Percentiles rank a stretch among this genome's conserved stretches.
phyloP scores from a whole-genome alignment of 2,113 vertebrate genomes.

The Scopus umbretta region DNA sequence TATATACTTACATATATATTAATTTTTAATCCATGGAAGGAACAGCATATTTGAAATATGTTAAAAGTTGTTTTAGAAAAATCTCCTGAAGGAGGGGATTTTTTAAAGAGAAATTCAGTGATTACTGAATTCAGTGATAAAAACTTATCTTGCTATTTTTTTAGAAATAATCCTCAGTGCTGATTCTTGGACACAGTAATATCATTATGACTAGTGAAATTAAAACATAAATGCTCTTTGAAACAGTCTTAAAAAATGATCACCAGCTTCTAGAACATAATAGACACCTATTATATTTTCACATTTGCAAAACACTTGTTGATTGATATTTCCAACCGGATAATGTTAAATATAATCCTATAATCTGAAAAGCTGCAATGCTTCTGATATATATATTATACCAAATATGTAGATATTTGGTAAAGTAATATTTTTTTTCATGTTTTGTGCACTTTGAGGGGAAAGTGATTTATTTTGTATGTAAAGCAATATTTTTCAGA shows the following conservation, averaged over 20 bases:
- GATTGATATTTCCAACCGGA: conserved; percentile 19
- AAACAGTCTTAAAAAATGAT: background rate
- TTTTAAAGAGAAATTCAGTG: background rate
- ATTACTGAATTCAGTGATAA: background rate
- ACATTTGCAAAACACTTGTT: background rate
- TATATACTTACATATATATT: background rate
- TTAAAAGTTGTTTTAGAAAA: background rate
- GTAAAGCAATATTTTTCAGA: background rate
- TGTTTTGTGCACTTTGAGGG: background rate
- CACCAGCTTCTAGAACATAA: background rate
- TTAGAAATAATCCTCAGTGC: background rate
- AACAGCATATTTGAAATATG: background rate
- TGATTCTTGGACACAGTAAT: background rate
- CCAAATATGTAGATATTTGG: background rate
- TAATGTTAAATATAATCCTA: conserved; percentile 35
- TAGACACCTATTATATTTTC: no score
- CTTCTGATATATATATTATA: background rate
- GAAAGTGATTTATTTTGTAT: conserved; percentile 24
- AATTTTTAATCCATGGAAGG: background rate
- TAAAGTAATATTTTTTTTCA: conserved; percentile 27
- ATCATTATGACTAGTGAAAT: background rate
- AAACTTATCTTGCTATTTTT: background rate
- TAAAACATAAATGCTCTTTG: conserved; percentile 20
- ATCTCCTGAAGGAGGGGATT: background rate
- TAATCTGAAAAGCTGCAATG: background rate